Base-by-base conservation (phyloP, 2,888 invertebrate genomes). In the Octodonta nipae region DNA sequence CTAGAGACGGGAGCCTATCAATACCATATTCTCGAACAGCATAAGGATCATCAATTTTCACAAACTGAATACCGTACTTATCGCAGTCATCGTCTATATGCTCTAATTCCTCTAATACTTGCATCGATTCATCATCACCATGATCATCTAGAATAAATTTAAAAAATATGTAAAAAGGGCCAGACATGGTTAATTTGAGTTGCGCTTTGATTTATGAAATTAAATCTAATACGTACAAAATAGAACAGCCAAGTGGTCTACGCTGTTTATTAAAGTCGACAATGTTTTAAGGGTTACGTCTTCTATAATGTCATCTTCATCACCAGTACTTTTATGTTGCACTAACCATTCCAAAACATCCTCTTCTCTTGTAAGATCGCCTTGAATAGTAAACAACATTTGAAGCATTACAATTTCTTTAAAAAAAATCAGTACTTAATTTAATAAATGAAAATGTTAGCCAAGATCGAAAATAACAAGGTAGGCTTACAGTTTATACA, bases 61-160 rank as follows among this genome's bases (percentile, higher is more conserved):
- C 89, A 59, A 91, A 88, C 58, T 87, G 86, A 49, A 91, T 89
- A 37, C 87, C 87, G 54, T 86, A 83, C 49, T 82, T 80, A 61
- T 88, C 88, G 58, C 86, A 87, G 60, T 89, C 89, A 60, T 89
- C 88, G 60, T 89, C 89, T 52, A 91, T 89, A 64, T 86, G 87
- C 64, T 89, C 89, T 47, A 89, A 67, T 62, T 89, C 89, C 42
- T 71, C 75, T 45, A 91, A 69, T 32, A 84, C 85, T 49, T 78
- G 75, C 77, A 82, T 79, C 36, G 86, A 86, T 54, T 88, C 85
- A 43, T 85, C 82, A 52, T 88, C 85, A 40, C 82, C 85, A 55
- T 86, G 81, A 64, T 89, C 86, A 64, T 89, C 89, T 89, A n/a
- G n/a, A n/a, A n/a, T n/a, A n/a, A n/a, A n/a, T n/a, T n/a, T n/a